Percentiles rank a stretch among this genome's conserved stretches.
Conservation (phyloP, 2,797 vertebrate genomes). For the Aphelocoma californica region DNA sequence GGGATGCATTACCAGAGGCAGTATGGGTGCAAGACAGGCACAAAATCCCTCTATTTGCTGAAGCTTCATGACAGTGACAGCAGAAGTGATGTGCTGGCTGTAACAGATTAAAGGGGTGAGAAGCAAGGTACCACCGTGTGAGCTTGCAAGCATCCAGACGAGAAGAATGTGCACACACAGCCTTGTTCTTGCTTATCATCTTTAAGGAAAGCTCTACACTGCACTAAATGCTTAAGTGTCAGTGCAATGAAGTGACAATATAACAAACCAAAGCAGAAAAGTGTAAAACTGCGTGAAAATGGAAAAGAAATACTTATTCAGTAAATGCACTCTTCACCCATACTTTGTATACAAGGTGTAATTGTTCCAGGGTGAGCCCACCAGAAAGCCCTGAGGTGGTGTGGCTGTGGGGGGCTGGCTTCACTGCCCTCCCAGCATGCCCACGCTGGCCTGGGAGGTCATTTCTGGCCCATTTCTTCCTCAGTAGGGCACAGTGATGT, state of each 20-base stretch:
- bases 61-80: not conserved
- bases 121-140: not conserved
- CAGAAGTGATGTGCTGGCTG: not conserved
- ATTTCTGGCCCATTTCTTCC: not conserved
- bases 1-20: not conserved
- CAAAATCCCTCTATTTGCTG: not conserved
- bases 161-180: not conserved
- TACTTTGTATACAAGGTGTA: not conserved
- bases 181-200: not conserved
- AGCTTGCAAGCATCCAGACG: not conserved
- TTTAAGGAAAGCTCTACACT: not conserved
- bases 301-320: not conserved
- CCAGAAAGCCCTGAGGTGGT: not conserved
- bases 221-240: not conserved
- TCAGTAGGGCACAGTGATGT: not conserved
- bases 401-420: not conserved
- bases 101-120: not conserved
- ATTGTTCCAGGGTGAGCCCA: not conserved
- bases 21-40: not conserved
- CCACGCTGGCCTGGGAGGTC: not conserved
- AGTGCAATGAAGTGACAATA: not conserved
- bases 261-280: not conserved
- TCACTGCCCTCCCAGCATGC: not conserved
- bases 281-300: not conserved
- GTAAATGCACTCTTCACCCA: not conserved